These are phyloP conservation scores for Callaeas wilsoni DNA, from an alignment of 2,113 vertebrate genomes.

Conservation along the genomic window DNA sequence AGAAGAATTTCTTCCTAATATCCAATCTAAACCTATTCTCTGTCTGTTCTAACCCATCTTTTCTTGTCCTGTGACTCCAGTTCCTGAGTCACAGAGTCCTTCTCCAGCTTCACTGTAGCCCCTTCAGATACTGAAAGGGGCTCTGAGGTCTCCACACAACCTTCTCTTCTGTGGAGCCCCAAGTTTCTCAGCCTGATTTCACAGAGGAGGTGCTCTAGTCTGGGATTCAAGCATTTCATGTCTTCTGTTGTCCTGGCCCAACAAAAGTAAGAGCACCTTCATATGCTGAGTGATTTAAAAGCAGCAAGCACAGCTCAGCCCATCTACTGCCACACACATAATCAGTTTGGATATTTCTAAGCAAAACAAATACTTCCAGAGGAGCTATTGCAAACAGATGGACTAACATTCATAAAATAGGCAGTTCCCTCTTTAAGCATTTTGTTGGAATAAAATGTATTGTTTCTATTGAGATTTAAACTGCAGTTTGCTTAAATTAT, in stretches of 20 bases:
- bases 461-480: conserved; percentile 41
- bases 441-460: conserved; percentile 35
- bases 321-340: background rate
- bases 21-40: background rate
- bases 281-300: background rate
- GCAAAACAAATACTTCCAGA: conserved; percentile 15
- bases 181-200: background rate
- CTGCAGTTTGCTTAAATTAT: conserved; percentile 45
- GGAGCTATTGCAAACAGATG: conserved; percentile 34
- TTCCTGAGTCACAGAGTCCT: background rate
- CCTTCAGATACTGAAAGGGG: background rate
- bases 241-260: background rate
- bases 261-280: background rate
- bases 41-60: background rate
- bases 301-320: background rate
- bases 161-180: background rate
- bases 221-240: background rate
- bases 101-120: background rate
- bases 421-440: conserved; percentile 5
- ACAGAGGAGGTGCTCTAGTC: background rate
- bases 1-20: background rate
- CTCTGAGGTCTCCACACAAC: background rate
- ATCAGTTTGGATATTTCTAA: background rate
- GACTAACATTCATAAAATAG: conserved; percentile 21
- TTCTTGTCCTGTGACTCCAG: background rate